Evolutionary conservation across 2,113 vertebrate genomes (phyloP).

Genomic region (Peromyscus leucopus): DNA sequence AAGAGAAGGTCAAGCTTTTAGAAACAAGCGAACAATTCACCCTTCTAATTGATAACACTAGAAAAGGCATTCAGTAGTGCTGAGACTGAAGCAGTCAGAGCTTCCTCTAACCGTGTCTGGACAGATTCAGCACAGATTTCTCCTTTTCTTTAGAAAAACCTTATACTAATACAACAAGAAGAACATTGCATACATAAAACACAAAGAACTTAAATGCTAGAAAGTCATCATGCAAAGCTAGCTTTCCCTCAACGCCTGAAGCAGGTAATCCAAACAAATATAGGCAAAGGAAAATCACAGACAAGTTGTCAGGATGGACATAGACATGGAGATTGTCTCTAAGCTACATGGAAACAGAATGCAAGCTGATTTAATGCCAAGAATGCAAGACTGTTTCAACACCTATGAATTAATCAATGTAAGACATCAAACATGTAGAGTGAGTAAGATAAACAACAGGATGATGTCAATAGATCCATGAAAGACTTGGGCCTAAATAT

Average conservation of each 20-base stretch:
- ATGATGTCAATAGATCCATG: background rate
- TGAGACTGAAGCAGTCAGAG: too few species aligned
- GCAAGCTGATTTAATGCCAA: background rate
- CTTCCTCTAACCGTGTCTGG: too few species aligned
- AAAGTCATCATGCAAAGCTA: background rate
- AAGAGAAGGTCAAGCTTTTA: too few species aligned
- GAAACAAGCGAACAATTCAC: too few species aligned
- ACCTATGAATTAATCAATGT: background rate
- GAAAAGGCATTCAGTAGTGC: too few species aligned
- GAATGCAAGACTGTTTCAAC: background rate
- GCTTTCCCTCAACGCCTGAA: background rate
- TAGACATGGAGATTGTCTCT: background rate
- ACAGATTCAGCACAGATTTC: too few species aligned
- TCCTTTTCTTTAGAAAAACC: too few species aligned
- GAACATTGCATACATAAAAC: background rate
- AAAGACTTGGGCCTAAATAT: background rate
- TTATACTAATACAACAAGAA: background rate
- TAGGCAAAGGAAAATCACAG: background rate
- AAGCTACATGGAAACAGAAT: background rate
- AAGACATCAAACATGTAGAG: too few species aligned
- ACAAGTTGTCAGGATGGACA: background rate
- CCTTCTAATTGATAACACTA: too few species aligned
- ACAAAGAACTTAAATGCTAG: background rate
- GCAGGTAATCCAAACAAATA: background rate
- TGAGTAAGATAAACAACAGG: too few species aligned